Evolutionary conservation across 2,888 invertebrate species (phyloP).

Genomic region (Andrena flavipes): DNA sequence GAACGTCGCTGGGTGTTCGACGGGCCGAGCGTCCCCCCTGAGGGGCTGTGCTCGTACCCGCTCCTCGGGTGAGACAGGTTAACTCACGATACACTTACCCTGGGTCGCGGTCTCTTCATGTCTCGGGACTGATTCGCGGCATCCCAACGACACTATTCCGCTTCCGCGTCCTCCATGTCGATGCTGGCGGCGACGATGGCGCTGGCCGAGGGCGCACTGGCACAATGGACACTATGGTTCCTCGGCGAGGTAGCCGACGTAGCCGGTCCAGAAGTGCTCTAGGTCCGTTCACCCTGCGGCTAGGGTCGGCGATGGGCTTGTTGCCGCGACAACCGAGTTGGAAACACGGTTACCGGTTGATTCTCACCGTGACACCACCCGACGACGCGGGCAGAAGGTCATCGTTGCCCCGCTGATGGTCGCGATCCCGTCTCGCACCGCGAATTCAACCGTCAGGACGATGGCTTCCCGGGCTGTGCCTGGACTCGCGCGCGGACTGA

Average conservation of each 20-base stretch:
- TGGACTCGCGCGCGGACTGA: conserved; percentile 81
- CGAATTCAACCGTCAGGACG: conserved; percentile 36
- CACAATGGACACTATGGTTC: conserved; percentile 66
- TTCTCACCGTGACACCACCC: conserved; percentile 59
- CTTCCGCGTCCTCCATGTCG: conserved; percentile 69
- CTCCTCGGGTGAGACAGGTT: conserved; percentile 4
- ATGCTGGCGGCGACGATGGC: conserved; percentile 63
- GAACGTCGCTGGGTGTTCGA: background rate
- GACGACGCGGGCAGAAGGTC: conserved; percentile 49
- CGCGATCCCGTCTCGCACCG: conserved; percentile 31
- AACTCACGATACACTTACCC: conserved; percentile 71
- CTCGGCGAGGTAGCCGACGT: conserved; percentile 11
- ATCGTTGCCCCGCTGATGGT: conserved; percentile 45
- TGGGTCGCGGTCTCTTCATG: conserved; percentile 79
- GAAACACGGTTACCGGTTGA: conserved; percentile 56
- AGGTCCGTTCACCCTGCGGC: background rate
- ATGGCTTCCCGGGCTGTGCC: conserved; percentile 65
- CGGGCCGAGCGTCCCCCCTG: conserved; percentile 19
- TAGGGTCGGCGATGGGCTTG: conserved; percentile 8
- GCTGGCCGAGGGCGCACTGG: conserved; percentile 50
- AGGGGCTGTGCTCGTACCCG: conserved; percentile 3
- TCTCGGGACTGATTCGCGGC: conserved; percentile 78
- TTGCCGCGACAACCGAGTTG: background rate
- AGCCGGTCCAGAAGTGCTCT: conserved; percentile 25
- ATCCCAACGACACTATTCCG: conserved; percentile 73